Percentiles rank a stretch among this genome's conserved stretches.
Evolutionary conservation across 2,797 vertebrate species (phyloP).

Genomic region (Labeo calbasu): DNA sequence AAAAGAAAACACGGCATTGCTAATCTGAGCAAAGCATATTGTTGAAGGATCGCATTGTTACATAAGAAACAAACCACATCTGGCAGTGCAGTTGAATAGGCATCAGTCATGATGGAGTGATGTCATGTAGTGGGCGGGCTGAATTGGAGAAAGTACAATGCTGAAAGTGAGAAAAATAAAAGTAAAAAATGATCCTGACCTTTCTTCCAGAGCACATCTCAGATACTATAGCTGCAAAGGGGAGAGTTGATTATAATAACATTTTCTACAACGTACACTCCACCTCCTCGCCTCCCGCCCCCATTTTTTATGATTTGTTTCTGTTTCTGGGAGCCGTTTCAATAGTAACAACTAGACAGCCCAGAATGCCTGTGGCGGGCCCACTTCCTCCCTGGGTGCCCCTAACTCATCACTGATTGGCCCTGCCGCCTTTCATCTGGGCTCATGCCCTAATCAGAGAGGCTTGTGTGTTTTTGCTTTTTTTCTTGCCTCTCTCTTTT

Average conservation of each 20-base stretch:
- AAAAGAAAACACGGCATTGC: slow-evolving; percentile 21
- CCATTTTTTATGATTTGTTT: slow-evolving; percentile 65
- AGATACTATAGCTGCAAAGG: slow-evolving; percentile 42
- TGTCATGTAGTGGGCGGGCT: slow-evolving; percentile 16
- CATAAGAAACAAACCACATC: slow-evolving; percentile 34
- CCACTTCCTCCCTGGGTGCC: slow-evolving; percentile 77
- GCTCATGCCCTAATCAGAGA: slow-evolving; percentile 68
- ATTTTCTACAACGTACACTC: slow-evolving; percentile 56
- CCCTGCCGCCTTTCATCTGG: slow-evolving; percentile 73
- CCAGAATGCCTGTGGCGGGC: slow-evolving; percentile 71
- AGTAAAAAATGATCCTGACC: background rate
- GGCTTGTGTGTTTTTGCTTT: slow-evolving; percentile 59
- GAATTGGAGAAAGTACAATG: slow-evolving; percentile 25
- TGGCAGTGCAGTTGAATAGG: slow-evolving; percentile 27
- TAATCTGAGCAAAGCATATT: slow-evolving; percentile 33
- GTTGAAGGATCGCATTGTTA: slow-evolving; percentile 42
- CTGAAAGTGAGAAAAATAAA: slow-evolving; percentile 14
- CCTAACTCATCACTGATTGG: slow-evolving; percentile 75
- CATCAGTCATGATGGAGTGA: slow-evolving; percentile 38
- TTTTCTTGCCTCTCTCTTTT: slow-evolving; percentile 53
- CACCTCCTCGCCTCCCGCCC: slow-evolving; percentile 14
- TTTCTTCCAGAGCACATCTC: slow-evolving; percentile 13
- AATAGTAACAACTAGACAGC: slow-evolving; percentile 70
- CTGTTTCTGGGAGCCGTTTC: slow-evolving; percentile 71
- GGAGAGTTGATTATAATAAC: slow-evolving; percentile 54